These are phyloP conservation scores for Aphis gossypii DNA, from an alignment of 1,140 invertebrate species.

Conservation along the genomic window DNA sequence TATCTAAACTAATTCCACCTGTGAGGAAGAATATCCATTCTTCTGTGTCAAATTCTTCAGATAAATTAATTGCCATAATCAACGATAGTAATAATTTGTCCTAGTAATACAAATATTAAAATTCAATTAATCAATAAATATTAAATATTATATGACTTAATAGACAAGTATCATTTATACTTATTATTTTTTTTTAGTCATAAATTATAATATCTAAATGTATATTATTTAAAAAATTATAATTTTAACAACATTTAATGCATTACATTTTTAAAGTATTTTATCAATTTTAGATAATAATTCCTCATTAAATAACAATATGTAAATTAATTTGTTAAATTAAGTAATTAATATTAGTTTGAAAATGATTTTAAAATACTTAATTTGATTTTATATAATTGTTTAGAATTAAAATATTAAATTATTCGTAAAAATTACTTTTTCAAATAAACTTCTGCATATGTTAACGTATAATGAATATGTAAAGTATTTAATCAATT, in stretches of 20 bases:
- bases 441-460: conserved; percentile 93
- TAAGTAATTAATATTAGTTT: background rate
- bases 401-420: background rate
- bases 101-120: conserved; percentile 63
- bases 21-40: conserved; percentile 91
- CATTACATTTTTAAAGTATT: background rate
- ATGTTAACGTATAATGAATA: conserved; percentile 89
- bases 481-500: conserved; percentile 84
- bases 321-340: background rate
- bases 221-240: too few species aligned
- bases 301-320: background rate
- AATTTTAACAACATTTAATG: too few species aligned
- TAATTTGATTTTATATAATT: background rate
- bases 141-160: too few species aligned
- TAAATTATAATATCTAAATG: too few species aligned
- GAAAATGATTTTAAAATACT: background rate
- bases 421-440: conserved; percentile 68
- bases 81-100: conserved; percentile 91
- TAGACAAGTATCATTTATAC: too few species aligned
- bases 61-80: conserved; percentile 80
- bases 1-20: conserved; percentile 84
- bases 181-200: too few species aligned
- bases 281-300: background rate
- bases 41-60: conserved; percentile 71
- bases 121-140: background rate